Evolutionary conservation across 1,140 invertebrate species (phyloP).

Genomic region (Laodelphax striatellus): DNA sequence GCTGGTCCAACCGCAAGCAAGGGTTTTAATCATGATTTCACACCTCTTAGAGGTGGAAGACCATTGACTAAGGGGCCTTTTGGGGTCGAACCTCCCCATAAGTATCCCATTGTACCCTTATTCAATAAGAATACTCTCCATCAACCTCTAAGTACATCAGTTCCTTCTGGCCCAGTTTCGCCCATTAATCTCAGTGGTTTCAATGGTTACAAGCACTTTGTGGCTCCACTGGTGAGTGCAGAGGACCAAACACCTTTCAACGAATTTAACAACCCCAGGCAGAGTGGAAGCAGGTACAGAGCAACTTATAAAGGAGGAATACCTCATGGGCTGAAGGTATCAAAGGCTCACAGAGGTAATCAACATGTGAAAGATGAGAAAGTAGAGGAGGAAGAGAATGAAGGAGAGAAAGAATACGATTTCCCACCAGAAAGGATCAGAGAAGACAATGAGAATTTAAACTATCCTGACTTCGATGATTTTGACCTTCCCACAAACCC

Average conservation of each 20-base stretch:
- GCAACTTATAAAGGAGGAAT: background rate
- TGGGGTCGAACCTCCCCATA: background rate
- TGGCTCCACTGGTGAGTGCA: background rate
- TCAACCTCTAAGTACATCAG: background rate
- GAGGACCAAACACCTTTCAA: background rate
- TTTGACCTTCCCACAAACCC: no score
- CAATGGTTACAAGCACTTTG: background rate
- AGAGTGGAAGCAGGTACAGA: background rate
- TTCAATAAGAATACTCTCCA: constrained; percentile 1
- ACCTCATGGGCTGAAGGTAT: background rate
- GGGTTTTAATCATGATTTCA: constrained; percentile 12
- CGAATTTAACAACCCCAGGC: background rate
- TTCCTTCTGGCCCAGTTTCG: background rate
- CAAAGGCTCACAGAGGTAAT: background rate
- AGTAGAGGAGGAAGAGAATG: background rate
- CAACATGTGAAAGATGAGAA: background rate
- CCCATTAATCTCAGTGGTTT: background rate
- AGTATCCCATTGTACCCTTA: constrained; percentile 1
- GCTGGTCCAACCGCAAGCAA: constrained; percentile 5
- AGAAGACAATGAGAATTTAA: background rate
- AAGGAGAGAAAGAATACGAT: background rate
- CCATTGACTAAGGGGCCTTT: background rate
- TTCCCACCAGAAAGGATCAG: background rate
- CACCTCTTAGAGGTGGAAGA: constrained; percentile 4
- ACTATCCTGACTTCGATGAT: no score